Evolutionary conservation across 92 coral and sea anemone species (phyloP), one percentile per base, ranked within the genome.

Genomic region (Zoanthus sansibaricus): DNA sequence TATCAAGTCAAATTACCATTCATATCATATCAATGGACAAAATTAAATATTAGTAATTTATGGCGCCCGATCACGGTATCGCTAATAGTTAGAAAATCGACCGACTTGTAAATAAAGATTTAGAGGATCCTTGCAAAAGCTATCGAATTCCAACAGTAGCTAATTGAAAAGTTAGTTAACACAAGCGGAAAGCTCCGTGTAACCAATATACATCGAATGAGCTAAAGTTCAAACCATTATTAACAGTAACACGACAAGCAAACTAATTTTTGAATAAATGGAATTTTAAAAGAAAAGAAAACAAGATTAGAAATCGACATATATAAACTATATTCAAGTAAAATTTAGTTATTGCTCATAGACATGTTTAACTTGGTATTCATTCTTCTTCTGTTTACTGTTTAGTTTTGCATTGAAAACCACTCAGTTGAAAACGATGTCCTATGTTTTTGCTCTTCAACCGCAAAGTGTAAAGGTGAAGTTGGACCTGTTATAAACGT

Each of bases 21-120:
- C 52, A 62, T 21, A 45, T 21, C 59, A 64, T 66, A 42, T 80
- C 59, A 49, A 49, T 49, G 55, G 55, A 1, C 55, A 66, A 79
- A 64, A 44, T 74, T 80, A 64, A 80, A 80, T 80, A 80, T 66
- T 61, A 79, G 44, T 64, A 80, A 46, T 44, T 80, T 49, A 66
- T 16, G 85, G 85, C 71, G 42, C 74, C 62, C 61, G 56, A 80
- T 80, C 84, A 79, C 84, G 84, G 17, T 61, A 79, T 79, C 48
- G 46, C 44, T 14, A 15, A n/a, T 71, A 80, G 46, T 76, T 54
- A 6, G 58, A 51, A 37, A 44, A 9, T 48, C 12, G 14, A 78
- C 12, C n/a, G 16, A 42, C 17, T 42, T 32, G 16, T 44, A 37
- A 61, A 58, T 44, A 37, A 61, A 58, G 55, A 79, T 66, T 14